Evolutionary conservation across 35 echinoderm and acorn worm genomes (phyloP), one percentile per base, ranked within the genome.

Genomic region (Lytechinus variegatus): DNA sequence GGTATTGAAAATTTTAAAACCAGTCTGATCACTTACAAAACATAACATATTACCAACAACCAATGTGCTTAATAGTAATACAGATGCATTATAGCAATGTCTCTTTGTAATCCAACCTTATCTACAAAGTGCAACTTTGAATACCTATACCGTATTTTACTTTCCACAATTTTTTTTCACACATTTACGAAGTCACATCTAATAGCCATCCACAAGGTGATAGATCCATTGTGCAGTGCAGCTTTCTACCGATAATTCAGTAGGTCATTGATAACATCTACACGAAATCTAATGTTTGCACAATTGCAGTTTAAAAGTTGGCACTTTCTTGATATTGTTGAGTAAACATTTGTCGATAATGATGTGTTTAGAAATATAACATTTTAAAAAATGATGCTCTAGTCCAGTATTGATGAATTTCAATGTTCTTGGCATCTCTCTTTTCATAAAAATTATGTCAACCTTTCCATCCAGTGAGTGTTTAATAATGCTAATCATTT

Each of bases 151-250:
- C 33, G 14, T 79, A 79, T 0, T 79, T 79, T 14, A 24, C 3
- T 79, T 79, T 44, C 33, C 61, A 72, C 61, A 72, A 72, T 21
- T 72, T 13, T 72, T 21, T 24, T 21, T 21, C 19, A 16, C 19
- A 16, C 8, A 24, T 79, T 79, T 58, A 19, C 66, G n/a, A 79
- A 24, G 24, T 79, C 19, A 79, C 66, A 79, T 79, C n/a, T 24
- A 79, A 79, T 79, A 79, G 66, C 66, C 66, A 79, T 79, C 66
- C 66, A 79, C 66, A 79, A 79, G 66, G 66, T 79, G 66, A 79
- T 79, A 79, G 66, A 79, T 79, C 66, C 19, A 79, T 79, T 79
- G 66, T 79, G 66, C 66, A 79, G 66, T 79, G 66, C 66, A 79
- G 66, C 66, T 79, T 79, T 79, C 66, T 79, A 79, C 66, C n/a